Evolutionary conservation across 2,113 vertebrate species (phyloP), one percentile per base, ranked within the genome.

Genomic region (Phalacrocorax brasilianus): DNA sequence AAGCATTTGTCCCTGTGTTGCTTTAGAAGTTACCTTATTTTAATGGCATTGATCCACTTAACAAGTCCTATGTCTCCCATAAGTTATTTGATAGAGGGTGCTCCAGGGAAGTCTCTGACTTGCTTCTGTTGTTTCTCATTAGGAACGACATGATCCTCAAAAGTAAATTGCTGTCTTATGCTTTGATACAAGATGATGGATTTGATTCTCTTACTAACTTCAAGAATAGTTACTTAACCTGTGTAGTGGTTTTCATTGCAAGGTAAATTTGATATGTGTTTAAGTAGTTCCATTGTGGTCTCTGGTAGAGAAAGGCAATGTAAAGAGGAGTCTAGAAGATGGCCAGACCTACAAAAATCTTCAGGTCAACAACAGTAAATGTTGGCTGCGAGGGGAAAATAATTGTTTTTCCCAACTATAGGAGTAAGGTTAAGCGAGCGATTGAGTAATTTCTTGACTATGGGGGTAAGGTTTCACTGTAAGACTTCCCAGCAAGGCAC

Each of bases 391-490:
- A 62, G 32, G 40, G 21, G 20, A 23, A 61, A 71, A 71, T 26
- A 13, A 0, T 3, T 22, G 22, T 35, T 40, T 32, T 61, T 63
- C 12, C 33, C 26, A 14, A 5, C 5, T 53, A 0, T 45, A 47
- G 12, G 20, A 13, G 13, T 61, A 62, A 45, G 2, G 10, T 44
- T 70, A 58, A 35, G 23, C 44, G 30, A n/a, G 7, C 8, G 38
- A 52, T 23, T 62, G 62, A 70, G 18, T 45, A 40, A 52, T 73
- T 77, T 93, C 18, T 19, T 63, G 33, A 30, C 26, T 40, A 0
- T 42, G 14, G 33, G n/a, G 58, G 22, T 44, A 65, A 66, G 23
- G 4, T 33, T 91, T 71, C 27, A 8, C 17, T 27, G 5, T 66
- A 45, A 74, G 5, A 4, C 35, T 91, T 88, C 15, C 18, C 22